Evolutionary conservation across 1,140 invertebrate genomes (phyloP).

Genomic region (Papilio polyxenes): DNA sequence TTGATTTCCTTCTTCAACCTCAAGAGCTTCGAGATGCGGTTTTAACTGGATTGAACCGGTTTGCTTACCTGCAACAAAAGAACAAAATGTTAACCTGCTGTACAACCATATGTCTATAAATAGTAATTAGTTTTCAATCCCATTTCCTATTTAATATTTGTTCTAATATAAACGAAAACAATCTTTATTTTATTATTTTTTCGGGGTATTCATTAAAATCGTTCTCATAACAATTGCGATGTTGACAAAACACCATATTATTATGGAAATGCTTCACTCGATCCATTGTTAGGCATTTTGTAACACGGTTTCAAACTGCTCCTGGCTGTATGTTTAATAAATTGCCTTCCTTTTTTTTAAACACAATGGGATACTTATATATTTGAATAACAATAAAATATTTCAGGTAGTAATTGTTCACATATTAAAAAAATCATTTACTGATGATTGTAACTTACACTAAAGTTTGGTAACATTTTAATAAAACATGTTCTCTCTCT

Average conservation of each 20-base stretch:
- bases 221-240: slow-evolving; percentile 4
- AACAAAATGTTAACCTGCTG: neutral
- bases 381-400: neutral
- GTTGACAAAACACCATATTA: slow-evolving; percentile 8
- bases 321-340: neutral
- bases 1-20: slow-evolving; percentile 1
- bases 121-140: neutral
- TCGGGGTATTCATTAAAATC: slow-evolving; percentile 7
- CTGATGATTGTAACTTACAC: no score
- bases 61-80: slow-evolving; percentile 6
- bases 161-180: neutral
- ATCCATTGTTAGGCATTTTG: slow-evolving; percentile 1
- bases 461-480: no score
- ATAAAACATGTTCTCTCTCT: no score
- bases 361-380: neutral
- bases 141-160: neutral
- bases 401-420: neutral
- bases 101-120: no score
- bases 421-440: no score
- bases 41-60: neutral
- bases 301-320: neutral
- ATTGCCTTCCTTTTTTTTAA: neutral
- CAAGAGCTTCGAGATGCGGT: slow-evolving; percentile 7
- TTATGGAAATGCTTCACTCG: neutral
- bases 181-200: slow-evolving; percentile 6